phyloP scores from a whole-genome alignment of 2,888 invertebrate genomes.

The Chirona hameri region DNA sequence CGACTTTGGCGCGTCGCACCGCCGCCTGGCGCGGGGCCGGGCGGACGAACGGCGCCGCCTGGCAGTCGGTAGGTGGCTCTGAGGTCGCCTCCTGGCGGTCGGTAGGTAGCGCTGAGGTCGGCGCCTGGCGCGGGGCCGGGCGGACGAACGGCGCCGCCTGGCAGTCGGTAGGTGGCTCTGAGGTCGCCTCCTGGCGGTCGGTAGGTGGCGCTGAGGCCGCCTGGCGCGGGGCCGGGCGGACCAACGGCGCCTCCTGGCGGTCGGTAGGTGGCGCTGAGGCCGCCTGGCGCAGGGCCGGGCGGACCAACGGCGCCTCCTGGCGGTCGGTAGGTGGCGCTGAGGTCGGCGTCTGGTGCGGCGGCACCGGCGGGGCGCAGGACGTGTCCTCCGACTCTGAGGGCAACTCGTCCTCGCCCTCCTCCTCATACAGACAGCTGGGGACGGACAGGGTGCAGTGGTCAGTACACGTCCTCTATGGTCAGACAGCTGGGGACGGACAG shows the following conservation, averaged over 20 bases:
- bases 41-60: constrained; percentile 36
- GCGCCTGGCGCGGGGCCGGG: constrained; percentile 37
- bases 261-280: no score
- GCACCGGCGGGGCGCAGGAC: background rate
- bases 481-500: constrained; percentile 28
- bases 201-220: constrained; percentile 38
- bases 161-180: no score
- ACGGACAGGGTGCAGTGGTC: constrained; percentile 41
- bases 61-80: no score
- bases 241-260: constrained; percentile 37
- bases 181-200: constrained; percentile 38
- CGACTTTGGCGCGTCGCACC: constrained; percentile 77
- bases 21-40: constrained; percentile 49
- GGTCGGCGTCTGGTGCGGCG: constrained; percentile 37
- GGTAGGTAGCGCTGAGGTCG: constrained; percentile 38
- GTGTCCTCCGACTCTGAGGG: background rate
- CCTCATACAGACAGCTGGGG: constrained; percentile 24
- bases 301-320: no score
- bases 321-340: constrained; percentile 37
- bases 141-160: constrained; percentile 36
- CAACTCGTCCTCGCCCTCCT: constrained; percentile 30
- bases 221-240: constrained; percentile 36
- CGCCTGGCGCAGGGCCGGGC: no score
- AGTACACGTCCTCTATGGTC: constrained; percentile 43
- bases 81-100: constrained; percentile 38